Evolutionary conservation across 2,113 vertebrate genomes (phyloP).

Genomic region (Paramormyrops kingsleyae): DNA sequence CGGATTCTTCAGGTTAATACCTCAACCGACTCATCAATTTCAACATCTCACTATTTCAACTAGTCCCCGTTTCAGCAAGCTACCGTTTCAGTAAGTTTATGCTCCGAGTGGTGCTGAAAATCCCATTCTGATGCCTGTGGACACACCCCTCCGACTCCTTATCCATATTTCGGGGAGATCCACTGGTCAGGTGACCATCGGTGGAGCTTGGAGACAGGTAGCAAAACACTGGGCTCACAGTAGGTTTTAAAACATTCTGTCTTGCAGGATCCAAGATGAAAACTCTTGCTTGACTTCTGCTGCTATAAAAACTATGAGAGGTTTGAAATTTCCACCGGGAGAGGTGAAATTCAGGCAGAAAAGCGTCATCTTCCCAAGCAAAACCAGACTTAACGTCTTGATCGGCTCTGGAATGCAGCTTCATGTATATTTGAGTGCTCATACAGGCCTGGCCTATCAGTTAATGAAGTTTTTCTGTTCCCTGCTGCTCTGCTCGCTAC

Average conservation of each 20-base stretch:
- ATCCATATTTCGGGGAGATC: background rate
- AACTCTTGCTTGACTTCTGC: background rate
- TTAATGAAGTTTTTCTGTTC: constrained; percentile 27
- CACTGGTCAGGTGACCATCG: background rate
- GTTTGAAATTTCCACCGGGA: background rate
- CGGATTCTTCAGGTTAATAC: background rate
- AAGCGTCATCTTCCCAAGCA: background rate
- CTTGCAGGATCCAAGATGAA: background rate
- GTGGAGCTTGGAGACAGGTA: background rate
- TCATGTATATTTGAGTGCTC: constrained; percentile 48
- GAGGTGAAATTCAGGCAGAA: background rate
- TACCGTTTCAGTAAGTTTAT: background rate
- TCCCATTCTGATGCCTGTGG: background rate
- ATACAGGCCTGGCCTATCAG: constrained; percentile 29
- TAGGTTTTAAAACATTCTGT: background rate
- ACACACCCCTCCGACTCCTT: background rate
- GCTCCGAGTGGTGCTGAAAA: background rate
- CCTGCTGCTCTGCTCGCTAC: constrained; percentile 14
- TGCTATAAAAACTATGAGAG: background rate
- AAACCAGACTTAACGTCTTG: constrained; percentile 25
- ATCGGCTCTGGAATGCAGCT: constrained; percentile 30
- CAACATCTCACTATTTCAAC: background rate
- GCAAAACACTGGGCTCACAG: background rate
- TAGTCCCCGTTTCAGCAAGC: background rate
- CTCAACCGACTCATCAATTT: background rate